phyloP scores from a whole-genome alignment of 2,113 vertebrate genomes.

The Ailurus styani region DNA sequence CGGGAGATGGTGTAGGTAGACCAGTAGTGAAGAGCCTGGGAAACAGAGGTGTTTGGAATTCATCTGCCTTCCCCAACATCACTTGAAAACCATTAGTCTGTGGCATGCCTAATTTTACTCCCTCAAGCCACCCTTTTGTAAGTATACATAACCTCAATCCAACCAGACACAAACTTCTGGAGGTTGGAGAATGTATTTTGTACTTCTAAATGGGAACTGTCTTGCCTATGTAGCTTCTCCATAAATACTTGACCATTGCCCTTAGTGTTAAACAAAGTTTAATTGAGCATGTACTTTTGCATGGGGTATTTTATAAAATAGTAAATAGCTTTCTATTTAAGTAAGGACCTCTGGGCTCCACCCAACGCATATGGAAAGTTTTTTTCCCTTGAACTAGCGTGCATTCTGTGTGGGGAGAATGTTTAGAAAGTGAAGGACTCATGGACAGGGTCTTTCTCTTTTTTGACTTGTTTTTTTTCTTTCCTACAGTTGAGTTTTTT shows the following conservation, averaged over 20 bases:
- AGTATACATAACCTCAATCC: background rate
- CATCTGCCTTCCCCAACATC: background rate
- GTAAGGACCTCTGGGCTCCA: conserved; percentile 67
- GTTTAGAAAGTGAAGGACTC: conserved; percentile 28
- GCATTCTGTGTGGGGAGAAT: conserved; percentile 10
- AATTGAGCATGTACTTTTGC: conserved; percentile 61
- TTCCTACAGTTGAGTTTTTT: background rate
- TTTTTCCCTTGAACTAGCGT: conserved; percentile 27
- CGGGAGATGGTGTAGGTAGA: background rate
- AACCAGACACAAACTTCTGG: background rate
- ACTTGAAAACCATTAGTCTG: background rate
- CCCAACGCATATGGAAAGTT: background rate
- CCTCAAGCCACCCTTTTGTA: background rate
- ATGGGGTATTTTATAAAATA: conserved; percentile 66
- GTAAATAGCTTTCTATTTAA: conserved; percentile 67
- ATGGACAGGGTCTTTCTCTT: accelerated
- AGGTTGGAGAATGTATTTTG: background rate
- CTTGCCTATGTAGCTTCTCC: background rate
- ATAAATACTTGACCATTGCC: conserved; percentile 68
- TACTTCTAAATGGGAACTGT: background rate
- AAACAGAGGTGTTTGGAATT: background rate
- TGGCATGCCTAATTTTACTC: background rate
- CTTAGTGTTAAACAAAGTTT: conserved; percentile 68
- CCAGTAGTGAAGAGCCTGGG: background rate
- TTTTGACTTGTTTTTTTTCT: conserved; percentile 35